Base-by-base conservation (phyloP, 2,888 invertebrate species). In the Ectropis crepuscularia region DNA sequence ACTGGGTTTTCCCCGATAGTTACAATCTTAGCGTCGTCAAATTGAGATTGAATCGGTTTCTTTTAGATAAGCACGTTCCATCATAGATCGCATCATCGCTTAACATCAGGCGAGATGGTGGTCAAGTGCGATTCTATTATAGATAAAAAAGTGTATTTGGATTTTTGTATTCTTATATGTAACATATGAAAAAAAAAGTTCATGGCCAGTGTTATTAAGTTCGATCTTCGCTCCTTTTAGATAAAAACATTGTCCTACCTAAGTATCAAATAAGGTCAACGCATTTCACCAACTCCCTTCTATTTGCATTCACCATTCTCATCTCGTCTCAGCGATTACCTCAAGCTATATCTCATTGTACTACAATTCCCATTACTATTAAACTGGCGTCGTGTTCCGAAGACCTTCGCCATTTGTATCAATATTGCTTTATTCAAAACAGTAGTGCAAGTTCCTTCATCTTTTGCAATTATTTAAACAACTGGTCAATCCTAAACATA, bases 361-460 rank as follows among this genome's bases (percentile, higher is more conserved):
- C 62, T 70, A 70, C 67, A 62, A 66, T 65, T 41, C 63, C 63
- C 61, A 72, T 69, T 72, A 70, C 68, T 68, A 70, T 64, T 55
- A 57, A 66, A 63, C 61, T 49, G 57, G 63, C 65, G 59, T 67
- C 62, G 61, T 70, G 69, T 62, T 61, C 66, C 28, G n/a, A 59
- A 70, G 67, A 67, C 68, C 67, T 68, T 68, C 66, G 64, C 63
- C 69, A 69, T 69, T 69, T 68, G 67, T 69, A 70, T 69, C 69
- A 67, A 71, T 71, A 68, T 64, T 53, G 63, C 50, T 16, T 49
- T 12, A 50, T 45, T 50, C 16, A 2, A 53, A 10, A 49, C 59
- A 63, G 63, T 58, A 55, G 46, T 16, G 39, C 10, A 55, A 48
- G 46, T 62, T 43, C 16, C 8, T 8, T 51, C 16, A 6, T 39